Percentiles rank a stretch among this genome's conserved stretches.
phyloP scores from a whole-genome alignment of 1,140 invertebrate species.

The Sesamia nonagrioides region DNA sequence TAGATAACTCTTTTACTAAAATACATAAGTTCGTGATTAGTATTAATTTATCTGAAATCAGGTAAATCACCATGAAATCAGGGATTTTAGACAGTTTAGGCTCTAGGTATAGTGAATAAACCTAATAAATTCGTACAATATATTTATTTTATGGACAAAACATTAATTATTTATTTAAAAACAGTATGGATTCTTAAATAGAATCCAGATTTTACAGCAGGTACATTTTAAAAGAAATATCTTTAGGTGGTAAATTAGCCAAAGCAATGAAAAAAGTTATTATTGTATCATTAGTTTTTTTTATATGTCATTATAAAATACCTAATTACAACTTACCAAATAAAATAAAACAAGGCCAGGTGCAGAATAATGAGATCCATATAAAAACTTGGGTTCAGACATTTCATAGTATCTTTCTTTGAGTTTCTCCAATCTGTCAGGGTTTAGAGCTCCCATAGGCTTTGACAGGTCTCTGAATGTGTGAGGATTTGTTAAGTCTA shows the following conservation, averaged over 20 bases:
- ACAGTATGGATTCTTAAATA: neutral
- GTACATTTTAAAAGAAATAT: no score
- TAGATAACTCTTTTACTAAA: neutral
- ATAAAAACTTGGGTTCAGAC: conserved; percentile 94
- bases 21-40: neutral
- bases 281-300: no score
- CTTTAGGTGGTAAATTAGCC: no score
- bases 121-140: neutral
- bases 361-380: conserved; percentile 97
- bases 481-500: conserved; percentile 91
- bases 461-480: conserved; percentile 94
- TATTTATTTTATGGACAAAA: neutral
- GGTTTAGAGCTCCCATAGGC: conserved; percentile 95
- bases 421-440: conserved; percentile 91
- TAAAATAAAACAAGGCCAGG: conserved; percentile 97
- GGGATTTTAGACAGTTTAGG: neutral
- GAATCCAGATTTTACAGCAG: no score
- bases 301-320: no score
- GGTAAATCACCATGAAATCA: neutral
- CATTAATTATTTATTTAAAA: neutral
- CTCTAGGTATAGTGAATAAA: neutral
- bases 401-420: conserved; percentile 94
- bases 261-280: neutral
- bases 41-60: no score
- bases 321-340: conserved; percentile 88